phyloP scores from a whole-genome alignment of 2,113 vertebrate species.

The Pipa parva region DNA sequence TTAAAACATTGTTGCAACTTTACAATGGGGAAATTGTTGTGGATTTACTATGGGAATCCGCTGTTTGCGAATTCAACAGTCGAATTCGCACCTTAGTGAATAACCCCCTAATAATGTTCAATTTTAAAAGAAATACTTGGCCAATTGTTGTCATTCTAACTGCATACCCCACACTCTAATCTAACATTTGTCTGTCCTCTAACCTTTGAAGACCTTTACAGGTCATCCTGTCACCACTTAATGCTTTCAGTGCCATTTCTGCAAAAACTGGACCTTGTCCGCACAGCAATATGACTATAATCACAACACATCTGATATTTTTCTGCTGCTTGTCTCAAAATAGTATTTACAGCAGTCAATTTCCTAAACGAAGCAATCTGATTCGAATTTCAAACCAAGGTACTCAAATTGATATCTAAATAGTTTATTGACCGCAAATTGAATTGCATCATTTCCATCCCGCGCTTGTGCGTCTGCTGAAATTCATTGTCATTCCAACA shows the following conservation, averaged over 20 bases:
- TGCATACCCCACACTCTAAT: too few species aligned
- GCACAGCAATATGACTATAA: not conserved
- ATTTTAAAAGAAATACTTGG: too few species aligned
- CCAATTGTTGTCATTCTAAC: too few species aligned
- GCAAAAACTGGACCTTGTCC: not conserved
- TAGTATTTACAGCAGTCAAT: slow-evolving; percentile 8
- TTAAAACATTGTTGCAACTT: too few species aligned
- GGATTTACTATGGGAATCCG: too few species aligned
- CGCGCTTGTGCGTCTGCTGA: not conserved
- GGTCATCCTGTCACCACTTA: too few species aligned
- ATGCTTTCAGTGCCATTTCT: slow-evolving; percentile 25
- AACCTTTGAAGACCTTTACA: too few species aligned
- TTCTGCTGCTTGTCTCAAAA: not conserved
- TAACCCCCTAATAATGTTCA: too few species aligned
- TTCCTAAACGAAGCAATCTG: slow-evolving; percentile 31
- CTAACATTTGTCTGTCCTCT: too few species aligned
- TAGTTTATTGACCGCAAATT: slow-evolving; percentile 29
- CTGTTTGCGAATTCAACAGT: too few species aligned
- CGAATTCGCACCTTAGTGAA: too few species aligned
- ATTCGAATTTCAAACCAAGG: slow-evolving; percentile 13
- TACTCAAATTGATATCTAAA: slow-evolving; percentile 36
- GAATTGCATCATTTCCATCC: slow-evolving; percentile 21
- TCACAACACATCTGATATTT: slow-evolving; percentile 14
- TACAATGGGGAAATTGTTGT: too few species aligned
- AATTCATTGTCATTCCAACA: not conserved